Base-by-base conservation (phyloP, 2,888 invertebrate genomes). In the Microplitis deprimator region DNA sequence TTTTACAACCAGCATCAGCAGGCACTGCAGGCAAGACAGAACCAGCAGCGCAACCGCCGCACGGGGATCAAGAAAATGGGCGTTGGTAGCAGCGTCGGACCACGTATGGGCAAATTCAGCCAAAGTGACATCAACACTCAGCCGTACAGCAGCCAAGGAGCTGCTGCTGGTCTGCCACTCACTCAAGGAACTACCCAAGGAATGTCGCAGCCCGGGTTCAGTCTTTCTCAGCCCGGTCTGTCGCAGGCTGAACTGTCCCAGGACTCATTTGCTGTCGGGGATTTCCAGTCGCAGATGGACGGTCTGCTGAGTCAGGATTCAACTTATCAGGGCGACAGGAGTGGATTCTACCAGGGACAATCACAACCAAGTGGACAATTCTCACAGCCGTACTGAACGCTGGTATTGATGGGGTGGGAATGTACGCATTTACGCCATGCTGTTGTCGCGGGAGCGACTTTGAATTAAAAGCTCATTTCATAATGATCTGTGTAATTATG, bases 291-390 rank as follows among this genome's bases (percentile, higher is more conserved):
- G 73, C 98, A 98, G 91, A 96, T 97, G 92, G 98, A 98, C 90
- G 97, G 96, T 76, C 93, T 98, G 86, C 92, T 98, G 85, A 98
- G 98, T 71, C 98, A 98, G 91, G 98, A 97, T 90, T 96, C 96
- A 68, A 94, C 94, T 82, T 96, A 95, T 91, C 95, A 96, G 91
- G 95, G 92, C 79, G 92, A 92, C 83, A 90, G 94, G 86, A 88
- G 91, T 89, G 87, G 91, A 86, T 88, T 92, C 90, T 91, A 93
- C 91, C 93, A 93, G 91, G 90, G 89, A 73, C 89, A 89, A 82
- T 89, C 89, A 70, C 89, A 89, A 84, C 85, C 89, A 70, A 91
- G 92, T 91, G 92, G 93, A 91, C 92, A 92, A 84, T 93, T 93
- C 91, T 92, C 92, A 87, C 94, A 94, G 91, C 92, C 92, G 80